These are phyloP conservation scores for Chloropsis hardwickii DNA, from an alignment of 2,113 vertebrate genomes.

Conservation along the genomic window DNA sequence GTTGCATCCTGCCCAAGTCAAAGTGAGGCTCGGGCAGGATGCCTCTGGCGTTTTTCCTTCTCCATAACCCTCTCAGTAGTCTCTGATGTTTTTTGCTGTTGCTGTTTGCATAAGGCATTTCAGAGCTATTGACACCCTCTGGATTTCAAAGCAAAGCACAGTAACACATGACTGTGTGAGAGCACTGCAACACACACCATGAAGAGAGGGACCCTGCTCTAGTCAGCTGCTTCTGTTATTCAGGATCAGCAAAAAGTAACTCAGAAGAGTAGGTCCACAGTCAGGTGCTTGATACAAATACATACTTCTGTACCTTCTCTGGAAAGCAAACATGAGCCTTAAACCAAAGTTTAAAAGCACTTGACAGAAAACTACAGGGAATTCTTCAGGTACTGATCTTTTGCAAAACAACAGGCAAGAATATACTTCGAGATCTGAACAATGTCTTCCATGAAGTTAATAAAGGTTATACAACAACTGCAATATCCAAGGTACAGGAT, in stretches of 20 bases:
- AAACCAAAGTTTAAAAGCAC: not conserved
- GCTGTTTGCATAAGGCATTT: not conserved
- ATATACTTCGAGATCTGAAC: not conserved
- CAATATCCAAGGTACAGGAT: not conserved
- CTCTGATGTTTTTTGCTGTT: not conserved
- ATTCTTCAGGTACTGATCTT: not conserved
- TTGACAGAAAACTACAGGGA: not conserved
- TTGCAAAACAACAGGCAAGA: not conserved
- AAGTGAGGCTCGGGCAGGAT: not conserved
- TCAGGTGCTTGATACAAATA: not conserved
- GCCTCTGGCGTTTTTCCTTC: not conserved
- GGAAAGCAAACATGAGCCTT: not conserved
- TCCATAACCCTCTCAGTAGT: not conserved
- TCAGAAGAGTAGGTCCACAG: not conserved
- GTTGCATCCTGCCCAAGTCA: not conserved
- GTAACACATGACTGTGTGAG: not conserved
- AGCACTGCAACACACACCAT: not conserved
- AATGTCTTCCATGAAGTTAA: not conserved
- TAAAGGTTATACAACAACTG: not conserved
- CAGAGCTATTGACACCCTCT: not conserved
- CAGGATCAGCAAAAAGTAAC: not conserved
- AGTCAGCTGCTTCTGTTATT: not conserved
- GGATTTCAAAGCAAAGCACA: not conserved
- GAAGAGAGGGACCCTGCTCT: not conserved
- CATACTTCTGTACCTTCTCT: not conserved